A percentile compares a stretch with the other conserved stretches of the same genome.
Conservation (phyloP, 2,888 invertebrate species). For the Sarcophaga subvicina region DNA sequence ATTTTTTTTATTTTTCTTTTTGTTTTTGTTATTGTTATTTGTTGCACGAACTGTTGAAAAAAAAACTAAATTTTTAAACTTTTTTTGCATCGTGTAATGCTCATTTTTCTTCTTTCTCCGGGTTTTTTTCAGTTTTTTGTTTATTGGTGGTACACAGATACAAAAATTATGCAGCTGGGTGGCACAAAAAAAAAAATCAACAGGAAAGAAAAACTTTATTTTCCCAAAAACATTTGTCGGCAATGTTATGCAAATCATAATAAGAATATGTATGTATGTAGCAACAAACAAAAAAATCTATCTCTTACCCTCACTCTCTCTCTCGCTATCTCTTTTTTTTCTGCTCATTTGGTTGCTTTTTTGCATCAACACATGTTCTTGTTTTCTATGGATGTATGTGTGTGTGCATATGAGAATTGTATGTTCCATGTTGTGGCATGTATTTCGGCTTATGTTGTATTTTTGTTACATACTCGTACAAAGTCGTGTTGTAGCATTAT, state of each 20-base stretch:
- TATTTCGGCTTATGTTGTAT: constrained; percentile 28
- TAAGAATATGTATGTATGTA: constrained; percentile 1
- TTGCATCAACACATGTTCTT: not conserved
- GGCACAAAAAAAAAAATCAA: constrained; percentile 2
- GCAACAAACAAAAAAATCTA: constrained; percentile 33
- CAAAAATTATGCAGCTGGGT: not conserved
- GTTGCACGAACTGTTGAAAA: too few relatives aligned
- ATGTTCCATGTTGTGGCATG: constrained; percentile 45
- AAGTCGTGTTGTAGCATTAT: constrained; percentile 18
- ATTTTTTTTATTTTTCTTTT: too few relatives aligned
- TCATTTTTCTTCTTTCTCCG: not conserved
- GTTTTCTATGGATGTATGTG: not conserved
- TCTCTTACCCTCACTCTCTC: not conserved
- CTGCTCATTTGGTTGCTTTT: constrained; percentile 7
- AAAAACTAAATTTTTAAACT: not conserved
- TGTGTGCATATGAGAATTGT: not conserved
- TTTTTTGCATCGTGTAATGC: constrained; percentile 1
- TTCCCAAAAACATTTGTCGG: constrained; percentile 41
- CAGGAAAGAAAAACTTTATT: constrained; percentile 50
- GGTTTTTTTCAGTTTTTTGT: not conserved
- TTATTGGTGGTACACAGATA: not conserved
- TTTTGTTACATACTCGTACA: not conserved
- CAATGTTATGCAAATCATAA: constrained; percentile 66
- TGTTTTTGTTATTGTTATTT: too few relatives aligned
- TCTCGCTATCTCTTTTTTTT: not conserved